Conservation (phyloP, 2,888 invertebrate species). For the Omphaloscelis lunosa region DNA sequence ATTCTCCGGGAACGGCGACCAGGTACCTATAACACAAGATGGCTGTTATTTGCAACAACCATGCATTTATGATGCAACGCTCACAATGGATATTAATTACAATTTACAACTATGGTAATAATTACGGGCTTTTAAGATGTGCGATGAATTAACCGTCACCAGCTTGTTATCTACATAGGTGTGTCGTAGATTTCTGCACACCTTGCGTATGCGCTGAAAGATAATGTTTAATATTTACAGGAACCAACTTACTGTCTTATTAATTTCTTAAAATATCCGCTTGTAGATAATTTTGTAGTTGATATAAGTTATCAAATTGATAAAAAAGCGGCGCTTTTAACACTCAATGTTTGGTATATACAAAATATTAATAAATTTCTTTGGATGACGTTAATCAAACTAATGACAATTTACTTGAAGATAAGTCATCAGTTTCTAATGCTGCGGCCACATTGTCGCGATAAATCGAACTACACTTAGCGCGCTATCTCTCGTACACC, state of each 20-base stretch:
- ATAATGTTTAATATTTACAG: constrained; percentile 17
- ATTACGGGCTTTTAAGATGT: constrained; percentile 42
- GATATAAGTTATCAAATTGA: constrained; percentile 19
- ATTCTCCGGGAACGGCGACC: too few species aligned
- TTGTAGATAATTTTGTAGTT: constrained; percentile 7
- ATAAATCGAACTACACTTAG: background rate
- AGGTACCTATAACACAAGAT: constrained; percentile 18
- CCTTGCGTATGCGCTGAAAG: constrained; percentile 28
- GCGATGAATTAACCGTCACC: constrained; percentile 30
- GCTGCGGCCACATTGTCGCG: background rate
- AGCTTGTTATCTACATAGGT: constrained; percentile 19
- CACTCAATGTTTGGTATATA: background rate
- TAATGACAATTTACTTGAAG: background rate
- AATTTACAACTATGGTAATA: constrained; percentile 34
- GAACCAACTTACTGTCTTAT: background rate
- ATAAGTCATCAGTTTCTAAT: constrained; percentile 10
- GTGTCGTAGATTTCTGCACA: constrained; percentile 27
- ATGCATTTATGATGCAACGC: constrained; percentile 31
- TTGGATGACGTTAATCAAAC: constrained; percentile 9
- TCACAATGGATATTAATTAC: constrained; percentile 40
- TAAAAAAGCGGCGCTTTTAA: constrained; percentile 9
- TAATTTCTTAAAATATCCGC: constrained; percentile 4
- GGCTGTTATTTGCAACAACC: constrained; percentile 24
- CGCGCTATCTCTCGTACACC: background rate
- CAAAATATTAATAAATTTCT: constrained; percentile 9